These are phyloP conservation scores for Ophion costatus DNA, from an alignment of 2,888 invertebrate species.

Conservation along the genomic window DNA sequence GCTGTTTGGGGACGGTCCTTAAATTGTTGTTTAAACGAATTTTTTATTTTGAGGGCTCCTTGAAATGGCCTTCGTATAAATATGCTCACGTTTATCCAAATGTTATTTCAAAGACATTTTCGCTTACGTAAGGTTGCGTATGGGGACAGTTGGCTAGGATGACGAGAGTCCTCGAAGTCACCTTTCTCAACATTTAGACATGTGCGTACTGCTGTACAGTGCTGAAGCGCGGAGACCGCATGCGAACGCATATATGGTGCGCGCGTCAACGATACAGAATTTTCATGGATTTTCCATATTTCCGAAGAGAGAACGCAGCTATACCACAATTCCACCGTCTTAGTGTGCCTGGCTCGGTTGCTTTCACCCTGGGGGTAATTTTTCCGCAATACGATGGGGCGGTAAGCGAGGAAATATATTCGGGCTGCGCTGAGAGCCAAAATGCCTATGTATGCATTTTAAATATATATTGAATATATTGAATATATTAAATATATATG, in stretches of 20 bases:
- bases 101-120: no score
- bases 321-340: conserved; percentile 27
- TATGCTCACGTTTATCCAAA: no score
- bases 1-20: no score
- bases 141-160: no score
- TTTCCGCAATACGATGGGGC: conserved; percentile 54
- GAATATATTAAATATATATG: no score
- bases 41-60: no score
- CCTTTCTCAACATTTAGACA: not conserved
- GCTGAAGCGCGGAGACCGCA: not conserved
- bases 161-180: not conserved
- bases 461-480: no score
- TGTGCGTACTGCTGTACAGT: conserved; percentile 9
- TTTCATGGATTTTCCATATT: conserved; percentile 56
- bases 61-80: no score
- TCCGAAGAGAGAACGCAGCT: conserved; percentile 38
- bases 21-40: no score
- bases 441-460: not conserved
- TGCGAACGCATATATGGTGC: not conserved
- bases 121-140: no score
- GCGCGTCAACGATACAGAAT: conserved; percentile 43
- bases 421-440: conserved; percentile 23
- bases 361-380: conserved; percentile 41
- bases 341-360: conserved; percentile 4
- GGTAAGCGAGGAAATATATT: conserved; percentile 19